Base-by-base conservation (phyloP, 2,113 vertebrate genomes). In the Sinocyclocheilus anophthalmus region DNA sequence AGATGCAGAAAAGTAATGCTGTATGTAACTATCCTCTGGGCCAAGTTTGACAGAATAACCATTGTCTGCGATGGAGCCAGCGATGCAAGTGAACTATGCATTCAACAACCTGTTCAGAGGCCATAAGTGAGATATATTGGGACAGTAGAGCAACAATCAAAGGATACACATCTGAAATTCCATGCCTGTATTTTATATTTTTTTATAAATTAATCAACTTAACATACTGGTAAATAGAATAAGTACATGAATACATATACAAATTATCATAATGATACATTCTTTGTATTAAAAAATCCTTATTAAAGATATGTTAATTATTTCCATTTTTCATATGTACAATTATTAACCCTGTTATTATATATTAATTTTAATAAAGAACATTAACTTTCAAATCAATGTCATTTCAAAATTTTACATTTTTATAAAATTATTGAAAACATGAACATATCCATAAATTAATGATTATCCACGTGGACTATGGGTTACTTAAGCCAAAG, bases 51-150 rank as follows among this genome's bases (percentile, higher is more conserved):
- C 33, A 76, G 33, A 55, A 77, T 33, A 84, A 73, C 45, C 39
- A 84, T 80, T 61, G 22, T 79, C 86, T 80, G 76, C 20, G 30
- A 75, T 37, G 76, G 33, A 63, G 53, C 79, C 77, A 82, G 78
- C 30, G n/a, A 76, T 85, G 70, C 69, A 82, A 87, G 77, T 69
- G 39, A 5, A 75, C 4, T 50, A 45, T 59, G 78, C 76, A 83
- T 87, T 80, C 75, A 85, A 84, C 59, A 50, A 61, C 73, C 86
- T 70, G 80, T 73, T 85, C 82, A 87, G 81, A 33, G 22, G 75
- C 85, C 55, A 65, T 82, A 73, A 85, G 16, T n/a, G 16, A 79
- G 65, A 79, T 59, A 42, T 50, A 57, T 76, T 39, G 55, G 59
- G 65, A 53, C 42, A 42, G n/a, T n/a, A n/a, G 67, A 86, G 16